A percentile compares a stretch with the other conserved stretches of the same genome.
Conservation (phyloP, 2,113 vertebrate genomes). For the Clupea harengus region DNA sequence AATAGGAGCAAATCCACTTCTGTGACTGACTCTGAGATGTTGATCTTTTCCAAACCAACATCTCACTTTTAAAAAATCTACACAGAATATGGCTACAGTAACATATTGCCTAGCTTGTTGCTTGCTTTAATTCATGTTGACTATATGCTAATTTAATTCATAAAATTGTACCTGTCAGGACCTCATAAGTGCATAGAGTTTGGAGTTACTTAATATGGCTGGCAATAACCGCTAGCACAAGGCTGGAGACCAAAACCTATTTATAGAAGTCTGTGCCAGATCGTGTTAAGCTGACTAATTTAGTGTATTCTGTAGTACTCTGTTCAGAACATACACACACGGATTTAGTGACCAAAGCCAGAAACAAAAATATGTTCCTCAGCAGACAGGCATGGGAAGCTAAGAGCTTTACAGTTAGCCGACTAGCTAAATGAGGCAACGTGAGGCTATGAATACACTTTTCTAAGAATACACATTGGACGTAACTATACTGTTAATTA, state of each 20-base stretch:
- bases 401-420: slow-evolving; percentile 4
- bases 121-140: background rate
- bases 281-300: background rate
- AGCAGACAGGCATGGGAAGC: background rate
- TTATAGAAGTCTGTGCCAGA: background rate
- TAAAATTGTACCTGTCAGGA: too few relatives aligned
- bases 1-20: background rate
- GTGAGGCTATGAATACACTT: background rate
- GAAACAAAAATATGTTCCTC: background rate
- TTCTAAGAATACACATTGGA: background rate
- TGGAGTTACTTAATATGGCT: background rate
- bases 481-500: background rate
- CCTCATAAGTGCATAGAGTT: background rate
- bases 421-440: background rate
- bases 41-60: background rate
- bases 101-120: background rate
- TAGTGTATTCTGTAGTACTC: background rate
- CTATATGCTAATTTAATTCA: too few relatives aligned
- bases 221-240: background rate
- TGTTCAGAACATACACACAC: background rate
- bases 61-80: background rate
- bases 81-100: background rate
- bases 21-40: background rate
- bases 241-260: background rate
- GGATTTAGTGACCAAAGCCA: background rate